These are phyloP conservation scores for Byasa hedistus DNA, from an alignment of 2,888 invertebrate species.

Conservation along the genomic window DNA sequence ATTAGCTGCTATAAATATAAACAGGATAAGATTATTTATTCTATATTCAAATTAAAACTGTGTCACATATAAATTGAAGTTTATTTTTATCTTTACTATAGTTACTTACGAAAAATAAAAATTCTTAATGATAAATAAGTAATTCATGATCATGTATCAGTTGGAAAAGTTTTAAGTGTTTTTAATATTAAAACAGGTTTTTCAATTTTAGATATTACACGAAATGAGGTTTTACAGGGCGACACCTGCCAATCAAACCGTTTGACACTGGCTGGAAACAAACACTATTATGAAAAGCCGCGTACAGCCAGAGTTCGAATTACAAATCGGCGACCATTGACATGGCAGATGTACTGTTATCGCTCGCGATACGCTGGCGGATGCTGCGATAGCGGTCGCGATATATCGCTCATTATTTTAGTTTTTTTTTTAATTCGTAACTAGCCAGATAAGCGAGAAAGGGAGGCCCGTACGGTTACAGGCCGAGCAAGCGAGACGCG, in stretches of 20 bases:
- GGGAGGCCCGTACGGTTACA: conserved; percentile 44
- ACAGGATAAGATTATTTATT: background rate
- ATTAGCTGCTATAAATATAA: too few species aligned
- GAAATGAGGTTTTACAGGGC: conserved; percentile 11
- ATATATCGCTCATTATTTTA: conserved; percentile 60
- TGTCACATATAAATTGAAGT: too few species aligned
- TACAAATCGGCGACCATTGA: conserved; percentile 49
- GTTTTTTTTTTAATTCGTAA: conserved; percentile 62
- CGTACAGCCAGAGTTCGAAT: conserved; percentile 33
- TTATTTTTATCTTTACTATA: too few species aligned
- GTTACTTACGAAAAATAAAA: too few species aligned
- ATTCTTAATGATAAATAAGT: too few species aligned
- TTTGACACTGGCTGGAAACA: conserved; percentile 20
- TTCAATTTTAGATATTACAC: too few species aligned
- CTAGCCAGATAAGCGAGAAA: conserved; percentile 51
- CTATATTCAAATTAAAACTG: background rate
- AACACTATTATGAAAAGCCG: conserved; percentile 26
- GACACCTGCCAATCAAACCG: conserved; percentile 15
- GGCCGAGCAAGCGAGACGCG: conserved; percentile 50
- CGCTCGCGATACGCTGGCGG: conserved; percentile 56
- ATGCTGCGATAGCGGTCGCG: conserved; percentile 59
- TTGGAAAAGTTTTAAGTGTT: too few species aligned
- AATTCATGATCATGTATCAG: too few species aligned
- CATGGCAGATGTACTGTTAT: conserved; percentile 64
- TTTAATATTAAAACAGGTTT: too few species aligned